Percentiles rank a stretch among this genome's conserved stretches.
These are phyloP conservation scores for Petrolisthes manimaculis DNA, from an alignment of 2,888 invertebrate species.

Conservation along the genomic window DNA sequence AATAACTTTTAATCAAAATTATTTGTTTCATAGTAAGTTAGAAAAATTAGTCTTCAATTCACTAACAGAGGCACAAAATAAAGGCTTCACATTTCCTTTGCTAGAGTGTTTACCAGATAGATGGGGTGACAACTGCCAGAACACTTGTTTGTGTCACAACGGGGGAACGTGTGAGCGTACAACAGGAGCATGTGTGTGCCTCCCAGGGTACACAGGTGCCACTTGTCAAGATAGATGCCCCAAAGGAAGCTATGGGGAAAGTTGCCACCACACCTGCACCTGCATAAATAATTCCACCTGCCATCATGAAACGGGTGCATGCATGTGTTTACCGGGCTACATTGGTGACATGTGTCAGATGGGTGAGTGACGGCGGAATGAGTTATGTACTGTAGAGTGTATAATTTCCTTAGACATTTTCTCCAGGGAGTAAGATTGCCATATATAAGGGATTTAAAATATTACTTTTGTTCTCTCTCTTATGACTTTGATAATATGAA, in stretches of 20 bases:
- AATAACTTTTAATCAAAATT: background rate
- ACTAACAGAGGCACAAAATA: background rate
- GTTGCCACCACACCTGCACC: conserved; percentile 84
- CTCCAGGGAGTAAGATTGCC: too few species aligned
- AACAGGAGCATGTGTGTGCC: conserved; percentile 67
- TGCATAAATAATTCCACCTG: conserved; percentile 90
- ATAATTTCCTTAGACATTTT: too few species aligned
- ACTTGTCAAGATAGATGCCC: conserved; percentile 68
- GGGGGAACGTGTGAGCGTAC: conserved; percentile 68
- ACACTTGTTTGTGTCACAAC: conserved; percentile 68
- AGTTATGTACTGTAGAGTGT: background rate
- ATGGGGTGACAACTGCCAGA: conserved; percentile 67
- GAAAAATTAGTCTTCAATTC: background rate
- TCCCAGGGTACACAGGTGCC: conserved; percentile 66
- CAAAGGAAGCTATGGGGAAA: conserved; percentile 83
- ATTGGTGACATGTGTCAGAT: conserved; percentile 71
- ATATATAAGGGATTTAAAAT: too few species aligned
- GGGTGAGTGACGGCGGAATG: conserved; percentile 21
- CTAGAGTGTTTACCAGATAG: conserved; percentile 67
- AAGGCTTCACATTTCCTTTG: background rate
- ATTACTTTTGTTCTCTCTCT: too few species aligned
- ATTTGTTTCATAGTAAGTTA: background rate
- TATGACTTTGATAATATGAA: too few species aligned
- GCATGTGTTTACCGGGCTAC: conserved; percentile 85
- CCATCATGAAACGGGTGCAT: conserved; percentile 82